phyloP scores from a whole-genome alignment of 2,797 vertebrate genomes.

The Ptychobarbus kaznakovi region DNA sequence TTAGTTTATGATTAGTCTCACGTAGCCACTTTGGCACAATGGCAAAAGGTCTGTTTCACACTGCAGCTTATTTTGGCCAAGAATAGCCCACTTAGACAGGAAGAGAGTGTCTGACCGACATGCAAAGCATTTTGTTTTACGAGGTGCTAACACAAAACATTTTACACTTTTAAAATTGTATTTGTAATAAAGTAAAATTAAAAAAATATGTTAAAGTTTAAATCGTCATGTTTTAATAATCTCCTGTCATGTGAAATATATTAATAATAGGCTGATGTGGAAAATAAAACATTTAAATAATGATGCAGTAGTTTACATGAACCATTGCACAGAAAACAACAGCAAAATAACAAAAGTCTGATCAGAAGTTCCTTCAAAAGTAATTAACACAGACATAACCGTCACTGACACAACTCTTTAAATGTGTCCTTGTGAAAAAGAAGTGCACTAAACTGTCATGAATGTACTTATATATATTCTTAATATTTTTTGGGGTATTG shows the following conservation, averaged over 20 bases:
- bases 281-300: neutral
- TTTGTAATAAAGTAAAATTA: too few relatives aligned
- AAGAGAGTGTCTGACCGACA: neutral
- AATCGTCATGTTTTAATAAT: too few relatives aligned
- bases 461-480: too few relatives aligned
- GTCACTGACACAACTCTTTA: neutral
- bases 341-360: neutral
- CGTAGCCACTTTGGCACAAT: constrained; percentile 21
- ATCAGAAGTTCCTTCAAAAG: neutral
- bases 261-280: neutral
- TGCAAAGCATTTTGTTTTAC: constrained; percentile 6
- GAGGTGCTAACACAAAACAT: too few relatives aligned
- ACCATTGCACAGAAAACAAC: neutral
- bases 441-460: neutral
- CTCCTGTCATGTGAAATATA: neutral
- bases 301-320: neutral
- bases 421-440: neutral
- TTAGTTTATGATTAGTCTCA: constrained; percentile 26
- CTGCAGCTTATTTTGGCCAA: neutral
- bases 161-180: too few relatives aligned
- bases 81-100: constrained; percentile 12
- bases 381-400: neutral
- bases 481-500: too few relatives aligned
- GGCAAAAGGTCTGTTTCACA: constrained; percentile 33
- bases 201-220: too few relatives aligned